These are phyloP conservation scores for Tetramorium simillimum DNA, from an alignment of 1,140 invertebrate genomes.

Conservation along the genomic window DNA sequence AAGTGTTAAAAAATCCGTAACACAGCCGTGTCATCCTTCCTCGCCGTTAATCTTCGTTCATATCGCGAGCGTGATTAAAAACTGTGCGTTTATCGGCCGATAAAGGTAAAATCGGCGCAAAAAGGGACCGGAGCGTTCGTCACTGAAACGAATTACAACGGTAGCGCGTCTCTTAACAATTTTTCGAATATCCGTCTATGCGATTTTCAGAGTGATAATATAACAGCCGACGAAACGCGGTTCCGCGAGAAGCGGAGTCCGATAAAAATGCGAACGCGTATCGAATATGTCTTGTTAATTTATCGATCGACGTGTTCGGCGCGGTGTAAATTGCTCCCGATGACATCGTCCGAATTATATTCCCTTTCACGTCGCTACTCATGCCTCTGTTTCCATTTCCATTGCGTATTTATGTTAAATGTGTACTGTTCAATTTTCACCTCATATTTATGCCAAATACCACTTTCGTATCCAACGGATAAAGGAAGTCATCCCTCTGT, in stretches of 20 bases:
- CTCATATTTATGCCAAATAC: conserved; percentile 13
- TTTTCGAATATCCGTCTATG: conserved; percentile 46
- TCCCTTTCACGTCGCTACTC: conserved; percentile 22
- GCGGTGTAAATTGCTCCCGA: conserved; percentile 65
- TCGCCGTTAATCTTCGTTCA: conserved; percentile 50
- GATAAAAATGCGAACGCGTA: conserved; percentile 47
- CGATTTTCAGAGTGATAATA: conserved; percentile 51
- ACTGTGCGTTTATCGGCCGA: conserved; percentile 44
- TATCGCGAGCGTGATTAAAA: conserved; percentile 54
- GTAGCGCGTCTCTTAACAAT: conserved; percentile 47
- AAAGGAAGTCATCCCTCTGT: neutral
- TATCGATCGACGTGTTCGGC: conserved; percentile 70
- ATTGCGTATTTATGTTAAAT: conserved; percentile 33
- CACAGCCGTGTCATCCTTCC: conserved; percentile 19
- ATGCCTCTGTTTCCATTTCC: conserved; percentile 18
- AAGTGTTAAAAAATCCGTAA: conserved; percentile 31
- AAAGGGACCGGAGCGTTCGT: conserved; percentile 31
- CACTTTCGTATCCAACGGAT: neutral
- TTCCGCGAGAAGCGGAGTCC: conserved; percentile 10
- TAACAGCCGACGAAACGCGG: conserved; percentile 53
- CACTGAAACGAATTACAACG: conserved; percentile 39
- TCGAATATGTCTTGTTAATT: conserved; percentile 71
- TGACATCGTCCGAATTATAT: conserved; percentile 51
- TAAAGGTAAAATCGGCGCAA: conserved; percentile 49
- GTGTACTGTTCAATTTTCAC: neutral